Conservation (phyloP, 2,113 vertebrate genomes). For the Hippocampus guttulatus region DNA sequence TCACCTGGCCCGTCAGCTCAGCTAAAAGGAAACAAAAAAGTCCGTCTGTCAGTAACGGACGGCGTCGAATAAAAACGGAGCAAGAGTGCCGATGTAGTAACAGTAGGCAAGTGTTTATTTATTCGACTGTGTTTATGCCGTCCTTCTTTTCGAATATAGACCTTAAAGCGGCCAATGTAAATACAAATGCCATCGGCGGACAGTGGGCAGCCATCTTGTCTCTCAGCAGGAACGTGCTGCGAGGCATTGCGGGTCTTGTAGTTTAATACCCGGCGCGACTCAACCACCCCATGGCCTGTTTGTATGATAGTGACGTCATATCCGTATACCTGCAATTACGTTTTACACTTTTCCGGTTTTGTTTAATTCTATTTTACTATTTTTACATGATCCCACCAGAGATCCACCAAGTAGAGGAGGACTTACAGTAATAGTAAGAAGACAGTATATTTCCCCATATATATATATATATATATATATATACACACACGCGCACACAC, state of each 20-base stretch:
- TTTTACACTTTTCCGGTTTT: too few relatives aligned
- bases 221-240: slow-evolving; percentile 12
- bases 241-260: slow-evolving; percentile 69
- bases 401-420: too few relatives aligned
- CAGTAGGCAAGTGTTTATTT: neutral
- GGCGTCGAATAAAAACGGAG: neutral
- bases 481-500: too few relatives aligned
- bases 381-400: too few relatives aligned
- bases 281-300: too few relatives aligned
- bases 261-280: slow-evolving; percentile 18
- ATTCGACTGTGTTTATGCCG: neutral
- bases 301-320: too few relatives aligned
- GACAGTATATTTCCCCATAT: too few relatives aligned
- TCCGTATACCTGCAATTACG: too few relatives aligned
- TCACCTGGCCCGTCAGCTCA: slow-evolving; percentile 41
- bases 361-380: too few relatives aligned
- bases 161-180: slow-evolving; percentile 43
- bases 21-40: slow-evolving; percentile 26
- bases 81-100: neutral
- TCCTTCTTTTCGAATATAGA: neutral
- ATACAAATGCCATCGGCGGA: slow-evolving; percentile 56
- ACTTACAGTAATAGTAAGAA: too few relatives aligned
- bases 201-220: slow-evolving; percentile 73
- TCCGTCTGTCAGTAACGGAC: slow-evolving; percentile 3
- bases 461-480: too few relatives aligned